Evolutionary conservation across 37 sponge, comb jelly and placozoan species (phyloP), one percentile per base, ranked within the genome.

Genomic region (Agelas oroides): DNA sequence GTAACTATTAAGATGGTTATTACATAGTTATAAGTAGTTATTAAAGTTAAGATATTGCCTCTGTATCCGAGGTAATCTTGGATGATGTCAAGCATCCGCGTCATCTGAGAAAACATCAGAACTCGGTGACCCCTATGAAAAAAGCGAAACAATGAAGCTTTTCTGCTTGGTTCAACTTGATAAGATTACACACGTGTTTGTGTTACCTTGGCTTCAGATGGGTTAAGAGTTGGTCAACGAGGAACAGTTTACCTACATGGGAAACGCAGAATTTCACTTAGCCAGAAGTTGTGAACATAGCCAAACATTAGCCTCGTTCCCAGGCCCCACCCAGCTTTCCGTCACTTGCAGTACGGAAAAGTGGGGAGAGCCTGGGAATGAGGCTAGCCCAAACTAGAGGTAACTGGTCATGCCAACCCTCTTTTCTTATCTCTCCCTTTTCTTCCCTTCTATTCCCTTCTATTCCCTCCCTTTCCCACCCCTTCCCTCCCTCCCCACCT

Each of bases 41-140:
- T 16, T 19, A 57, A 57, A 57, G n/a, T n/a, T n/a, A n/a, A n/a
- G n/a, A 28, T 12, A n/a, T 21, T 80, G 81, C 88, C 83, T 75
- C 77, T 73, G 82, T 73, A 88, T 31, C 86, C 87, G 12, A 95
- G 89, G 78, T 96, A 96, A 66, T 96, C 97, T 80, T 96, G 97
- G 23, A 96, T 80, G 65, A 96, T 91, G 75, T 96, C 97, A 52
- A 96, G 78, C 89, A 91, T 87, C 15, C 88, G 56, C 37, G 97
- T 96, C 89, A 96, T 93, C 64, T 96, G 96, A 27, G 96, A 96
- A 80, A 96, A 96, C 36, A 96, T 78, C 59, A 96, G 91, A 19
- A 96, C 93, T 21, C 91, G 54, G 61, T 96, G 96, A 67, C 80
- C 83, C 21, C 88, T 95, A 35, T 33, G n/a, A n/a, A n/a, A n/a